Evolutionary conservation across 2,797 vertebrate species (phyloP).

Genomic region (Crax fasciolata): DNA sequence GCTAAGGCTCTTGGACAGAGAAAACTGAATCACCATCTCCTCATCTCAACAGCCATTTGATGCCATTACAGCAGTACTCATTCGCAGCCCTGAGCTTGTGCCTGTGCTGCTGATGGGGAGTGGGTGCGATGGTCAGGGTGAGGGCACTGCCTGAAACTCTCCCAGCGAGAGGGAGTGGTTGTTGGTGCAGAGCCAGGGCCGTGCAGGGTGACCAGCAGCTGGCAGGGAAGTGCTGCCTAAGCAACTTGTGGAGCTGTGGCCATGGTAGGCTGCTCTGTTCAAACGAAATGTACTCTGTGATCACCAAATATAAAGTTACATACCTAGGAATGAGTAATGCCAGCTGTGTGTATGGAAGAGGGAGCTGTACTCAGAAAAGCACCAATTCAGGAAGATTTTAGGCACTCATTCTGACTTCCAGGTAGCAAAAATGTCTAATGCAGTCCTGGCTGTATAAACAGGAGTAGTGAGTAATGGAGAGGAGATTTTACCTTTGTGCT

Average conservation of each 20-base stretch:
- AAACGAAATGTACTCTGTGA: not conserved
- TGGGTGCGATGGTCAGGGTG: not conserved
- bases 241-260: not conserved
- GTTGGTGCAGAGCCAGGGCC: not conserved
- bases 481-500: not conserved
- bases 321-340: not conserved
- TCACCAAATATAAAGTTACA: not conserved
- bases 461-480: not conserved
- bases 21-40: not conserved
- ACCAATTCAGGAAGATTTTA: not conserved
- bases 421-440: not conserved
- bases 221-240: not conserved
- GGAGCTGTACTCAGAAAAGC: not conserved
- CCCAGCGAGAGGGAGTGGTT: not conserved
- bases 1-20: not conserved
- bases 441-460: not conserved
- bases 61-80: not conserved
- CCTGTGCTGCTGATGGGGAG: accelerated
- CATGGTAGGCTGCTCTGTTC: not conserved
- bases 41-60: not conserved
- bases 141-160: not conserved
- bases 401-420: not conserved
- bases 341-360: not conserved
- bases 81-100: not conserved
- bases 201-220: not conserved